A percentile compares a stretch with the other conserved stretches of the same genome.
phyloP scores from a whole-genome alignment of 2,113 vertebrate species.

The Columbina picui region DNA sequence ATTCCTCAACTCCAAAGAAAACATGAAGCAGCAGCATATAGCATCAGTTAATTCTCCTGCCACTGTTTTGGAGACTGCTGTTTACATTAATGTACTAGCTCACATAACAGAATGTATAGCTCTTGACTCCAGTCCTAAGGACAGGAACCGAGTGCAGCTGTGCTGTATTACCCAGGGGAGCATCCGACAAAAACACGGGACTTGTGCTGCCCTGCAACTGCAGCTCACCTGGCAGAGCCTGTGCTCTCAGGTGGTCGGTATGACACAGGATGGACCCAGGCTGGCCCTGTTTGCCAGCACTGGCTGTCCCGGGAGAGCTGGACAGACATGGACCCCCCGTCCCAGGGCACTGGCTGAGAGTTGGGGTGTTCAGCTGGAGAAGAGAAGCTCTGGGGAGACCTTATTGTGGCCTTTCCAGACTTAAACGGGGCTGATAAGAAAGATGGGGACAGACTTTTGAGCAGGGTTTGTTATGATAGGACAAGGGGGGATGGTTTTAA shows the following conservation, averaged over 20 bases:
- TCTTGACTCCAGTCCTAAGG: conserved; percentile 50
- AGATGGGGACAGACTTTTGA: too few relatives aligned
- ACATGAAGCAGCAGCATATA: conserved; percentile 64
- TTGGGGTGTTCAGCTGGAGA: too few relatives aligned
- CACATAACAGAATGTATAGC: conserved; percentile 46
- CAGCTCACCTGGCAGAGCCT: neutral
- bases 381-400: too few relatives aligned
- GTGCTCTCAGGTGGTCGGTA: neutral
- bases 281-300: neutral
- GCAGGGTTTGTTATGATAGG: too few relatives aligned
- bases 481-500: too few relatives aligned
- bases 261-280: neutral
- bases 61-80: conserved; percentile 71
- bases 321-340: neutral
- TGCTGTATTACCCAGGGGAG: rapidly evolving
- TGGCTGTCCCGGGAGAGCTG: neutral
- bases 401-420: too few relatives aligned
- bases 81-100: conserved; percentile 59
- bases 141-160: neutral
- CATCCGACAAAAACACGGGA: neutral
- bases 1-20: conserved; percentile 67
- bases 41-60: conserved; percentile 68
- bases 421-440: too few relatives aligned
- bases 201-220: neutral
- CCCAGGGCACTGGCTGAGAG: neutral